A percentile compares a stretch with the other conserved stretches of the same genome.
These are phyloP conservation scores for Drepana falcataria DNA, from an alignment of 2,888 invertebrate genomes.

Conservation along the genomic window DNA sequence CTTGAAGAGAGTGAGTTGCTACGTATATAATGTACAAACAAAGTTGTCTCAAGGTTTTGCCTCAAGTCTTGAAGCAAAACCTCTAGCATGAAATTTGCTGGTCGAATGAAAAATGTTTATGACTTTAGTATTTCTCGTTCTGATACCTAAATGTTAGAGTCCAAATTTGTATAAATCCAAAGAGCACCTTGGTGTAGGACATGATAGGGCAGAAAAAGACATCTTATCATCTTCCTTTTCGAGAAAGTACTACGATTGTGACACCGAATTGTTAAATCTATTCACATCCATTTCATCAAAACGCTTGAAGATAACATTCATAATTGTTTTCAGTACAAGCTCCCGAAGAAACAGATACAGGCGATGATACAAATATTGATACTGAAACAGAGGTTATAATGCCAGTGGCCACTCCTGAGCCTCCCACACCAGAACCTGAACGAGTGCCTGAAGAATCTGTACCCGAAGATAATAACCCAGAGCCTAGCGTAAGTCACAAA, in stretches of 20 bases:
- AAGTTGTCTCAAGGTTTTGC: background rate
- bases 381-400: constrained; percentile 5
- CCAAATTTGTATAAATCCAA: no score
- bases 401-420: constrained; percentile 11
- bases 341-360: constrained; percentile 9
- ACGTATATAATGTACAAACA: background rate
- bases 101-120: background rate
- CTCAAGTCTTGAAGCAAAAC: no score
- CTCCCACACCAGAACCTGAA: constrained; percentile 16
- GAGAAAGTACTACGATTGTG: no score
- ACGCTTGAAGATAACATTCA: no score
- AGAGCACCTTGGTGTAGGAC: no score
- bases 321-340: constrained; percentile 5
- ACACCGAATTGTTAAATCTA: no score
- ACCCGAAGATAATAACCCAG: constrained; percentile 2
- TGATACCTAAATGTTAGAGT: no score
- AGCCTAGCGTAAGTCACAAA: background rate
- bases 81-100: background rate
- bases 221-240: no score
- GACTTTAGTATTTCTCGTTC: no score
- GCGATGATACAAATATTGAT: background rate
- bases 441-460: constrained; percentile 8
- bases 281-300: no score
- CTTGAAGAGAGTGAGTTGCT: constrained; percentile 59
- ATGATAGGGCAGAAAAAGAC: no score